Evolutionary conservation across 2,888 invertebrate species (phyloP), one percentile per base, ranked within the genome.

Genomic region (Harpalus rubripes): DNA sequence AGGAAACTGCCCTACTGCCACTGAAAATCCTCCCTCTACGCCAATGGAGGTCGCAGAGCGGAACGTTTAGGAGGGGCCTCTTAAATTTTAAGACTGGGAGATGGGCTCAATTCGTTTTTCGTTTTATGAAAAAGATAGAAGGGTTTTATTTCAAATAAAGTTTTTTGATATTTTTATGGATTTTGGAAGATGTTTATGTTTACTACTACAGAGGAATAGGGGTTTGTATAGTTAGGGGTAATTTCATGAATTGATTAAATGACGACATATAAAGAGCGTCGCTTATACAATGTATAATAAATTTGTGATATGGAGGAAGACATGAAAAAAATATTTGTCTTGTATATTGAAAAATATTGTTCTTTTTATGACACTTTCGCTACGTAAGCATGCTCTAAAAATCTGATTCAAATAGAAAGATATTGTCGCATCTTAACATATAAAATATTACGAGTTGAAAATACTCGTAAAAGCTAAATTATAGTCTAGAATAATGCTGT

Each of bases 21-120:
- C 26, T 12, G 56, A 52, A 52, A 52, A 52, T 52, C 44, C 78
- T 26, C 8, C 12, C 16, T 7, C 78, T 18, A 15, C 58, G 58
- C 58, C 78, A 58, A 7, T 78, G 78, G 32, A 52, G 58, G 32
- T 78, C 58, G n/a, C 56, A 78, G 26, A 76, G 44, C 18, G 52
- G 44, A 52, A 52, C 76, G 22, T 76, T 52, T 76, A 76, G 26
- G 76, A 52, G 56, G 76, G 58, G 78, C 3, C 32, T 15, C 78
- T 78, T 78, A 78, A 78, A 78, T 78, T 78, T 78, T 78, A 78
- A 78, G 78, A 32, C 78, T 44, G 58, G 58, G 78, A 58, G 52
- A 52, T 22, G 39, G 74, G 15, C 18, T 3, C 26, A 78, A 78
- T 78, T 78, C 78, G 56, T 22, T 78, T 76, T 78, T n/a, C 74